Evolutionary conservation across 2,113 vertebrate genomes (phyloP), one percentile per base, ranked within the genome.

Genomic region (Neodon shergylaensis): DNA sequence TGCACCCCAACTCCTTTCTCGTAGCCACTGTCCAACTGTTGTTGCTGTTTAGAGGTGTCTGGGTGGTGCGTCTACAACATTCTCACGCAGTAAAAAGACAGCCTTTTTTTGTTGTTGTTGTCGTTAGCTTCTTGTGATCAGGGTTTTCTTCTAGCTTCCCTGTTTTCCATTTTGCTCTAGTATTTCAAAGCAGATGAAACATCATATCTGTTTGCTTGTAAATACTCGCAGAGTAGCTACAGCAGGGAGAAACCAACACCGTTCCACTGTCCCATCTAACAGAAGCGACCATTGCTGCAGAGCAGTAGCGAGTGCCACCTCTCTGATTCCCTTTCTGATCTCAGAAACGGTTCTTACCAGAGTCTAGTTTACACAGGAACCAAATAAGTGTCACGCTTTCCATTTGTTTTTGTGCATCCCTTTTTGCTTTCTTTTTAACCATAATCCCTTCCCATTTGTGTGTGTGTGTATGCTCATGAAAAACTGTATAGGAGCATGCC

Each of bases 171-270:
- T 63, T 61, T 26, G 36, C 63, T 94, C 49, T 89, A 58, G 14
- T 68, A 36, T 96, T 97, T 95, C 58, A 95, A 87, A 96, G 65
- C 94, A 95, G 76, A 82, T 9, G 42, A 94, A 72, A 31, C 2
- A 63, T 49, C 58, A 13, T 81, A 66, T 83, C 83, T 39, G 22
- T 86, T 91, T 91, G 81, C 77, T 86, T 93, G 12, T 86, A 82
- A 93, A 83, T 92, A 49, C 39, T 61, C 76, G 66, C 31, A 31
- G 79, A 39, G 42, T 79, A 54, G 82, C 78, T 73, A 42, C 22
- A 66, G 39, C 22, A 91, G 61, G 90, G 74, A 81, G 68, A 16
- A 39, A 39, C 54, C 94, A 33, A 31, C 52, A 44, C 47, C 31
- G 2, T 79, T 54, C 73, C 36, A 33, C 47, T 66, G 21, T 77